A percentile compares a stretch with the other conserved stretches of the same genome.
Evolutionary conservation across 1,140 invertebrate species (phyloP).

Genomic region (Ceratosolen fusciceps): DNA sequence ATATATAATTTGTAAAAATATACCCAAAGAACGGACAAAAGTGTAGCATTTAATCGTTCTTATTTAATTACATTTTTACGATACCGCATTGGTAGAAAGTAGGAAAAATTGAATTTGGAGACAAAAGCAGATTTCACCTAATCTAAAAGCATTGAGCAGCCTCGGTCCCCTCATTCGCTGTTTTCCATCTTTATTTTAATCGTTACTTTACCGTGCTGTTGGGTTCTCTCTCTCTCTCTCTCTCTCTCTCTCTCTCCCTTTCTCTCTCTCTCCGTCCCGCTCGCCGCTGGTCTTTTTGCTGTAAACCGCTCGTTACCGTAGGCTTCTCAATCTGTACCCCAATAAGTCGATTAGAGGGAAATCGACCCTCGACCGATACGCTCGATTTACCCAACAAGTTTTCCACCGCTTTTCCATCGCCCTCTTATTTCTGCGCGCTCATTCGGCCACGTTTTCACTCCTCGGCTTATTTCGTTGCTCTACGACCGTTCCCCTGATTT

Average conservation of each 20-base stretch:
- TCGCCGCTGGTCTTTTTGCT: not conserved
- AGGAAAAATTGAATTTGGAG: conserved; percentile 38
- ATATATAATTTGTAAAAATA: too few species aligned
- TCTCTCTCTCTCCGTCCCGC: not conserved
- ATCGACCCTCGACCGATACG: conserved; percentile 44
- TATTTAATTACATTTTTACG: conserved; percentile 38
- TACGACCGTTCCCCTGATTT: conserved; percentile 28
- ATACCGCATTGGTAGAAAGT: not conserved
- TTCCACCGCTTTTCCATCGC: conserved; percentile 21
- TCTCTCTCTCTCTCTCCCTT: not conserved
- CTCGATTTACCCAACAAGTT: conserved; percentile 46
- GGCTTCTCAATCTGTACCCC: conserved; percentile 36
- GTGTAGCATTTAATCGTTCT: conserved; percentile 4
- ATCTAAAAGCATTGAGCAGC: not conserved
- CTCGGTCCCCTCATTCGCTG: not conserved
- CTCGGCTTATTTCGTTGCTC: conserved; percentile 17
- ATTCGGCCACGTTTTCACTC: not conserved
- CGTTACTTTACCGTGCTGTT: not conserved
- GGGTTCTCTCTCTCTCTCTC: not conserved
- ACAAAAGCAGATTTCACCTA: conserved; percentile 20
- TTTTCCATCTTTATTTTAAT: not conserved
- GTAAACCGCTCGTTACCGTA: conserved; percentile 36
- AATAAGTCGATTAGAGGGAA: conserved; percentile 48
- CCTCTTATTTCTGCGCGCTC: conserved; percentile 26
- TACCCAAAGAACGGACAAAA: not conserved